These are phyloP conservation scores for Speoplatyrhinus poulsoni DNA, from an alignment of 2,113 vertebrate genomes.

Conservation along the genomic window DNA sequence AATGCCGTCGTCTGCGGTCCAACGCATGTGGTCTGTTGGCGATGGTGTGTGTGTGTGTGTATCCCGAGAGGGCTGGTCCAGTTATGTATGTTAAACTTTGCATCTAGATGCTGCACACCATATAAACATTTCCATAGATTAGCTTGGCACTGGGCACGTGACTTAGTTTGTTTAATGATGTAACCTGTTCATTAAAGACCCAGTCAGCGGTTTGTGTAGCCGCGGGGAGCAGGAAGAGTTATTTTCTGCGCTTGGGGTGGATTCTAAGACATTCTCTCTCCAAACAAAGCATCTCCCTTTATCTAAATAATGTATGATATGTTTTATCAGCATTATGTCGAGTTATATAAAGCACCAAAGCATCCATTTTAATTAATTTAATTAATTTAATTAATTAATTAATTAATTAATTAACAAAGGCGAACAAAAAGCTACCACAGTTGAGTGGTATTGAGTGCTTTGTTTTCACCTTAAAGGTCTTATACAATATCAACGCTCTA, in stretches of 20 bases:
- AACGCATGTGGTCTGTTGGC: slow-evolving; percentile 18
- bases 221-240: not conserved
- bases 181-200: slow-evolving; percentile 9
- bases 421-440: too few species aligned
- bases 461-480: too few species aligned
- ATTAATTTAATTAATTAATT: too few species aligned
- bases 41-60: not conserved
- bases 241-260: not conserved
- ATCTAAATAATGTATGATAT: slow-evolving; percentile 38
- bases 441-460: too few species aligned
- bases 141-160: not conserved
- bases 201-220: not conserved
- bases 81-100: slow-evolving; percentile 32
- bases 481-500: too few species aligned
- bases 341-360: slow-evolving; percentile 46
- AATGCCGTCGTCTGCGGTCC: slow-evolving; percentile 9
- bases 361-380: too few species aligned
- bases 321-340: slow-evolving; percentile 38
- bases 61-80: not conserved
- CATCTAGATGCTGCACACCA: slow-evolving; percentile 28
- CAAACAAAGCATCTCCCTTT: slow-evolving; percentile 31
- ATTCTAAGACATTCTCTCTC: slow-evolving; percentile 14
- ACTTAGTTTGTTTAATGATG: too few species aligned
- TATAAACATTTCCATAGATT: slow-evolving; percentile 50
- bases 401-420: too few species aligned